A percentile compares a stretch with the other conserved stretches of the same genome.
These are phyloP conservation scores for Tipula vernalis DNA, from an alignment of 2,888 invertebrate species.

Conservation along the genomic window DNA sequence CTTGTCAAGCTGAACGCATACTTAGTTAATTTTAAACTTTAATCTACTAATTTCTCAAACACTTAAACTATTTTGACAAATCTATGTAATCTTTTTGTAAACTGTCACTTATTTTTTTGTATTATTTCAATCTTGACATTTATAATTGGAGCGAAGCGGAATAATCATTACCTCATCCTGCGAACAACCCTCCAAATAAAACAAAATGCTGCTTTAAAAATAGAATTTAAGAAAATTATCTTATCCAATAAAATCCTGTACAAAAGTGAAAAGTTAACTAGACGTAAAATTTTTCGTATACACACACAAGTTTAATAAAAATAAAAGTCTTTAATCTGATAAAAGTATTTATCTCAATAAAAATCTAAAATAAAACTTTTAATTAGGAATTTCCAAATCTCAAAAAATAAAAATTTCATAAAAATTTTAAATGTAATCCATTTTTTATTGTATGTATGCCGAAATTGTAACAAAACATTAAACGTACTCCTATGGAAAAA, in stretches of 20 bases:
- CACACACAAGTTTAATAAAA: background rate
- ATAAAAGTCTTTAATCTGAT: background rate
- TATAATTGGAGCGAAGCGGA: background rate
- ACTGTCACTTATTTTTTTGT: background rate
- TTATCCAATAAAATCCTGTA: background rate
- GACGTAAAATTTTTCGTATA: background rate
- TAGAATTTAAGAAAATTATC: background rate
- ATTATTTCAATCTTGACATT: background rate
- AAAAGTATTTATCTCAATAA: background rate
- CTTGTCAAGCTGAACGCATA: too few relatives aligned
- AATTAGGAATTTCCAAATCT: background rate
- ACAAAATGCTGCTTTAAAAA: background rate
- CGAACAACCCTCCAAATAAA: background rate
- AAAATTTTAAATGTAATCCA: background rate
- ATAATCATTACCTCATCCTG: background rate
- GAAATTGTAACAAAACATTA: background rate
- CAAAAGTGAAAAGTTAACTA: background rate
- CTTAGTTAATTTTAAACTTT: too few relatives aligned
- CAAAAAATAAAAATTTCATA: background rate
- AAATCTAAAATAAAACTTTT: background rate
- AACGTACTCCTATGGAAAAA: background rate
- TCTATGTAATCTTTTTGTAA: too few relatives aligned
- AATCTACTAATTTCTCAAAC: too few relatives aligned
- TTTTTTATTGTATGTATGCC: background rate
- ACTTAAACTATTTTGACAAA: too few relatives aligned